Base-by-base conservation (phyloP, 2,113 vertebrate species). In the Semnornis frantzii region DNA sequence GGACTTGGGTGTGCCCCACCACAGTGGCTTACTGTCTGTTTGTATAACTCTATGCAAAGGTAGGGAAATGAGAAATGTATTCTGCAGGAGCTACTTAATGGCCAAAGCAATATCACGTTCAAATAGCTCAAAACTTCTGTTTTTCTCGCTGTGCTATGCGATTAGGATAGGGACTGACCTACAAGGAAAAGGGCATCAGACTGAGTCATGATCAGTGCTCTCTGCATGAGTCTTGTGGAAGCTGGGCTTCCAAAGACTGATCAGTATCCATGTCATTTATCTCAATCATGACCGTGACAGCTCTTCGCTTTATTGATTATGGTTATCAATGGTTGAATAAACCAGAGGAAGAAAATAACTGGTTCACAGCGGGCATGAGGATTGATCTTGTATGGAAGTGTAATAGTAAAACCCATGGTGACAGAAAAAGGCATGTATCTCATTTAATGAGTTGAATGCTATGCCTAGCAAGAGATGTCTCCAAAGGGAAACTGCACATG, bases 241-340 rank as follows among this genome's bases (percentile, higher is more conserved):
- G n/a, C 57, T 80, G 46, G 33, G 34, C 52, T 94, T 92, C 60
- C 68, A 74, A 68, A 79, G 33, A 15, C 23, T 58, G 54, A 71
- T 78, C 25, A 85, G 46, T 68, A 77, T 9, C 30, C 23, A 3
- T 71, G 65, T 85, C 78, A 85, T 79, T 87, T 74, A n/a, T 70
- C 90, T 95, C 82, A 91, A 60, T 93, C 92, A 81, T 44, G 50
- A 21, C 37, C 31, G 55, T 92, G 91, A 89, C 80, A 90, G 85
- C 54, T 82, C 62, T 92, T 94, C 44, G 60, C 33, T 90, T 90
- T 76, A 72, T 55, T 94, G 91, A 84, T 87, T 93, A 81, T 28
- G 50, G 31, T 64, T 94, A 93, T 74, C 12, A 11, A 85, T 34
- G 33, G 34, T 37, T 89, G 58, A 89, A 34, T n/a, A 87, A 93